phyloP scores from a whole-genome alignment of 2,113 vertebrate genomes.

The Callospermophilus lateralis region DNA sequence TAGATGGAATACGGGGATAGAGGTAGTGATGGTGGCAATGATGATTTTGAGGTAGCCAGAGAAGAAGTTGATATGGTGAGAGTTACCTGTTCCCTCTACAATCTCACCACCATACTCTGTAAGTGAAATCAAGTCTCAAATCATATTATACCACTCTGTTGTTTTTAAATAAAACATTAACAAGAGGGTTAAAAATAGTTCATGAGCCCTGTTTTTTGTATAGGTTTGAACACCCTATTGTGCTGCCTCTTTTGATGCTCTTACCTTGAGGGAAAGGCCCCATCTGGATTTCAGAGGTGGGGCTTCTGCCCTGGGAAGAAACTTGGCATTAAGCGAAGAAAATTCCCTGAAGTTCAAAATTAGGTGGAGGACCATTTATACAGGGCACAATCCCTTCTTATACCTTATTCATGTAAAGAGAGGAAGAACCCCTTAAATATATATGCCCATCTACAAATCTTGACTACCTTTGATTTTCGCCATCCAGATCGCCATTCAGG shows the following conservation, averaged over 20 bases:
- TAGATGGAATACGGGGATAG: background rate
- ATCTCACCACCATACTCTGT: background rate
- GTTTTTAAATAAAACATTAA: constrained; percentile 41
- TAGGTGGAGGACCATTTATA: background rate
- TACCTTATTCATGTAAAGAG: background rate
- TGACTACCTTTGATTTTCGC: constrained; percentile 17
- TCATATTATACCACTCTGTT: background rate
- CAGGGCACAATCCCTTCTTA: background rate
- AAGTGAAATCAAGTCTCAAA: constrained; percentile 7
- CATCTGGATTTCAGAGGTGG: background rate
- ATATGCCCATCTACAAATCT: background rate
- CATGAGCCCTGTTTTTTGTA: background rate
- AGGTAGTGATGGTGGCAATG: too few relatives aligned
- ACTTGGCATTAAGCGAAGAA: background rate
- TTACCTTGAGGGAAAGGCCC: background rate
- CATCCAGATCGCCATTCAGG: background rate
- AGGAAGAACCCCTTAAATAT: background rate
- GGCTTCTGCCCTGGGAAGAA: background rate
- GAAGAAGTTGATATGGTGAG: background rate
- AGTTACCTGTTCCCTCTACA: background rate
- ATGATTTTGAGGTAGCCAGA: background rate
- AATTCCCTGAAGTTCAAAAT: background rate
- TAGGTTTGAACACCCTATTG: background rate
- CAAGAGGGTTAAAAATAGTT: background rate
- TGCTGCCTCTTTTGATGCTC: background rate